phyloP scores from a whole-genome alignment of 2,888 invertebrate genomes.

The Pecten maximus region DNA sequence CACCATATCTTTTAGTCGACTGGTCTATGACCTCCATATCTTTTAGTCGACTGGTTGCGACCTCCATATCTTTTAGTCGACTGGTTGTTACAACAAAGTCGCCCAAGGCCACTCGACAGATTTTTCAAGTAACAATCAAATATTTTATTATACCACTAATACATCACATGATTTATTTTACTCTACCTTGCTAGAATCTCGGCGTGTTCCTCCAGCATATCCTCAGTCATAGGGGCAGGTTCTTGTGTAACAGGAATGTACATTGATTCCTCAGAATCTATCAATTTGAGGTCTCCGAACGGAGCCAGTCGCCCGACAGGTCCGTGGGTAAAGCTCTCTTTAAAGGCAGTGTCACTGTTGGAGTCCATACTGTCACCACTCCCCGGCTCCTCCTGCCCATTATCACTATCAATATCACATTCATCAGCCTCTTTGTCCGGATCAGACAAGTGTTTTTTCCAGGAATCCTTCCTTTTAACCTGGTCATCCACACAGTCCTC shows the following conservation, averaged over 20 bases:
- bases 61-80: too few species aligned
- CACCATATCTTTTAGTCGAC: too few species aligned
- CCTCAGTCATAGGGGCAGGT: slow-evolving; percentile 98
- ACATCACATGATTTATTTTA: neutral
- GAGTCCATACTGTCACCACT: slow-evolving; percentile 38
- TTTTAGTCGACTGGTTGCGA: too few species aligned
- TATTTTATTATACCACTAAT: neutral
- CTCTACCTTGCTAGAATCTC: slow-evolving; percentile 89
- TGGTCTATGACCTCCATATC: too few species aligned
- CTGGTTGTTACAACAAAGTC: too few species aligned
- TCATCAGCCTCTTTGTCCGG: slow-evolving; percentile 45
- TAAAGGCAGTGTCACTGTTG: slow-evolving; percentile 64
- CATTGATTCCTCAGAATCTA: slow-evolving; percentile 87
- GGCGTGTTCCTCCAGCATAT: slow-evolving; percentile 96
- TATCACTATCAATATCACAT: slow-evolving; percentile 40
- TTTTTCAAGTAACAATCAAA: too few species aligned
- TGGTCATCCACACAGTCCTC: slow-evolving; percentile 42
- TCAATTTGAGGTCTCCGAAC: slow-evolving; percentile 87
- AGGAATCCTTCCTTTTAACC: slow-evolving; percentile 53
- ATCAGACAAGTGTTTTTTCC: slow-evolving; percentile 43
- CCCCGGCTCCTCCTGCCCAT: neutral
- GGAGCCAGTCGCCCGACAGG: slow-evolving; percentile 89
- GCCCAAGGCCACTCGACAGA: too few species aligned
- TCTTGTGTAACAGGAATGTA: slow-evolving; percentile 94
- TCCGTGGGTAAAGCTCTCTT: slow-evolving; percentile 70